A percentile compares a stretch with the other conserved stretches of the same genome.
Evolutionary conservation across 2,797 vertebrate genomes (phyloP).

Genomic region (Trichosurus vulpecula): DNA sequence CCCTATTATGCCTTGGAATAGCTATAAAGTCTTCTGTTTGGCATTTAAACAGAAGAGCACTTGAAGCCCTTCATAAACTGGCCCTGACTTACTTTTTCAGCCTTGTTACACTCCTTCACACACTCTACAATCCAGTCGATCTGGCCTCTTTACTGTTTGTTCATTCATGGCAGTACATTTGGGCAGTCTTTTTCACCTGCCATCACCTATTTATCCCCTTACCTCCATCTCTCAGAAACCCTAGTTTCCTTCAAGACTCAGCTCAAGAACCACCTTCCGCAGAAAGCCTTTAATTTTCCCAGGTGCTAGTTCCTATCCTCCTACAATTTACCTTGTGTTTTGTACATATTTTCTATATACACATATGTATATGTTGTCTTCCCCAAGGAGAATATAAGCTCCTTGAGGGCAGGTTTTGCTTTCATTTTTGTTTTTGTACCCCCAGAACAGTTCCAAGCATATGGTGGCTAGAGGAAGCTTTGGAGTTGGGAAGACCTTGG

Average conservation of each 20-base stretch:
- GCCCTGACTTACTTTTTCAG: neutral
- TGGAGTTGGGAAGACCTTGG: neutral
- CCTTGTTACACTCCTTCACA: neutral
- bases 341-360: neutral
- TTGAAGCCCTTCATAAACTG: neutral
- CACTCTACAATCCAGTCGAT: neutral
- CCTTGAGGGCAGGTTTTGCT: neutral
- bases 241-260: neutral
- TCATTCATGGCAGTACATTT: neutral
- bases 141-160: neutral
- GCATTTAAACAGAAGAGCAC: neutral
- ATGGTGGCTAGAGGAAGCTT: neutral
- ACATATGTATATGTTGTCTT: neutral
- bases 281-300: neutral
- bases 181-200: neutral
- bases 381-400: neutral
- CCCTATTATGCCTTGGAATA: neutral
- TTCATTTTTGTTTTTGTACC: neutral
- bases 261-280: neutral
- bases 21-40: neutral
- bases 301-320: neutral
- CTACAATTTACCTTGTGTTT: neutral
- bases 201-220: neutral
- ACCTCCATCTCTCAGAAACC: neutral
- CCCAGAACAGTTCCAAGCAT: neutral